A percentile compares a stretch with the other conserved stretches of the same genome.
Evolutionary conservation across 2,113 vertebrate genomes (phyloP).

Genomic region (Emydura subglobosa): DNA sequence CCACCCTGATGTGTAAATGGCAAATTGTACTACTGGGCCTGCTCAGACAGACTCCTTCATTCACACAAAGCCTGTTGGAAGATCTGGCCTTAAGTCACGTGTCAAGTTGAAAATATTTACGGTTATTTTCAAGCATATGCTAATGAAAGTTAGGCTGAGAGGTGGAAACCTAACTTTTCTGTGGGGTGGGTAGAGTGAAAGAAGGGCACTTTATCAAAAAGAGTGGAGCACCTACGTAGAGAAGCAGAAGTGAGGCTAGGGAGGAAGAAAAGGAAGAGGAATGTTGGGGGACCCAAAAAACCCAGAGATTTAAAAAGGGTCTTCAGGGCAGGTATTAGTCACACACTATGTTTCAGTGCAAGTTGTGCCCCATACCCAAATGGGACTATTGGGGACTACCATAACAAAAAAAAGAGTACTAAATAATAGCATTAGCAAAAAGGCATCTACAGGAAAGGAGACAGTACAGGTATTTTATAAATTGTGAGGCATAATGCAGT

Average conservation of each 20-base stretch:
- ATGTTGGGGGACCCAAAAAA: not conserved
- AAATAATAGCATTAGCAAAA: not conserved
- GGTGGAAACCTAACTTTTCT: not conserved
- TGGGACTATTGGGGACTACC: accelerated
- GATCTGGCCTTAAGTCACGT: not conserved
- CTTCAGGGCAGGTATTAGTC: not conserved
- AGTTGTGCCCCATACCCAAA: not conserved
- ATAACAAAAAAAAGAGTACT: not conserved
- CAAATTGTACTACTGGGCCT: not conserved
- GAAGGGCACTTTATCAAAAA: not conserved
- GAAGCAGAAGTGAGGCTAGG: not conserved
- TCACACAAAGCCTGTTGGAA: not conserved
- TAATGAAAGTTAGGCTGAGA: not conserved
- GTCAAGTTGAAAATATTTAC: not conserved
- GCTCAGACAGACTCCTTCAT: not conserved
- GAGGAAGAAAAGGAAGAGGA: not conserved
- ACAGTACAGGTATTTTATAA: not conserved
- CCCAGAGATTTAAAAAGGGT: not conserved
- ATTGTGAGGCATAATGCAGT: not conserved
- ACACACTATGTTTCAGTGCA: accelerated
- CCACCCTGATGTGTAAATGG: not conserved
- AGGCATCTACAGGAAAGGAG: not conserved
- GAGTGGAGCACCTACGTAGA: not conserved
- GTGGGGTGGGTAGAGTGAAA: not conserved
- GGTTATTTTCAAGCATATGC: not conserved